phyloP scores from a whole-genome alignment of 2,888 invertebrate species.

The Agrochola macilenta region DNA sequence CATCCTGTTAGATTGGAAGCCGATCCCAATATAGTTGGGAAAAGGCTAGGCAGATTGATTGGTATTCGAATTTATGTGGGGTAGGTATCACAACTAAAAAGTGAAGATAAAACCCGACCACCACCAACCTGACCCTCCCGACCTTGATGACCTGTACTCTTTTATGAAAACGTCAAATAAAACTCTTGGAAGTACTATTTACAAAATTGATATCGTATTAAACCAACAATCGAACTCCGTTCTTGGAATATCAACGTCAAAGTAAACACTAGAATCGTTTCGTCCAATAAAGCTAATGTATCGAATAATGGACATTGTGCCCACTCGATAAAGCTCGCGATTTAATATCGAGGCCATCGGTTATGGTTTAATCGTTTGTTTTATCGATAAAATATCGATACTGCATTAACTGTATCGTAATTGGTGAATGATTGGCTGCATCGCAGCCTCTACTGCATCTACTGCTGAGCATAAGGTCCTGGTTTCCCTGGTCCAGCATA shows the following conservation, averaged over 20 bases:
- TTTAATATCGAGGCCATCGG: slow-evolving; percentile 39
- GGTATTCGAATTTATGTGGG: too few relatives aligned
- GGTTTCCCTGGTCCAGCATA: neutral
- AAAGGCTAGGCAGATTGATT: too few relatives aligned
- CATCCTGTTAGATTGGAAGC: too few relatives aligned
- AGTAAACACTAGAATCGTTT: slow-evolving; percentile 52
- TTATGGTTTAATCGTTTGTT: slow-evolving; percentile 48
- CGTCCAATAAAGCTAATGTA: slow-evolving; percentile 65
- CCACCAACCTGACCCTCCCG: too few relatives aligned
- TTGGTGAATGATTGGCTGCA: slow-evolving; percentile 16
- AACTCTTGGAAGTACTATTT: neutral
- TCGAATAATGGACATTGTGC: slow-evolving; percentile 55
- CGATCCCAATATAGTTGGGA: too few relatives aligned
- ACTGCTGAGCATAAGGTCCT: neutral
- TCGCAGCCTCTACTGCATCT: too few relatives aligned
- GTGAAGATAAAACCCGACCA: too few relatives aligned
- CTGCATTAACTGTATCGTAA: slow-evolving; percentile 33
- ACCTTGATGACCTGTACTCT: neutral
- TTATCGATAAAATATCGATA: slow-evolving; percentile 49
- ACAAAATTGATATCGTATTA: slow-evolving; percentile 17
- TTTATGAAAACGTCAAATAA: neutral
- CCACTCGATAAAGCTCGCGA: slow-evolving; percentile 46
- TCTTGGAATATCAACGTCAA: slow-evolving; percentile 28
- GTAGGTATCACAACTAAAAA: too few relatives aligned
- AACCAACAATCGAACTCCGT: neutral